Evolutionary conservation across 2,888 invertebrate species (phyloP), one percentile per base, ranked within the genome.

Genomic region (Pardosa pseudoannulata): DNA sequence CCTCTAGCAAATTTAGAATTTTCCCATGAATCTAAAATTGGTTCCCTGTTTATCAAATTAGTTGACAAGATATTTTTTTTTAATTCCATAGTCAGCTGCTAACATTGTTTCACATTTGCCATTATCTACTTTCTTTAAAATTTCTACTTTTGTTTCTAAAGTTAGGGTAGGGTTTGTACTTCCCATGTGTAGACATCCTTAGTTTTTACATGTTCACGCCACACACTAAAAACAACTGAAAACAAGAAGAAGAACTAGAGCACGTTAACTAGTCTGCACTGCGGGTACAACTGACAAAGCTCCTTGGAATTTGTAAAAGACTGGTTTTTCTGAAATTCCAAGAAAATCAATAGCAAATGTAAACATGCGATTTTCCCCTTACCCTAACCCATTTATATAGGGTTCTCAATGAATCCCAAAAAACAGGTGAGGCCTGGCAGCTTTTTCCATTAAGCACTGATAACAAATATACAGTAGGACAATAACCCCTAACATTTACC

Each of bases 231-330:
- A n/a, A n/a, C n/a, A n/a, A n/a, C n/a, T n/a, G n/a, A n/a, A n/a
- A n/a, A n/a, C n/a, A n/a, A 28, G 64, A 64, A 64, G 5, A 0
- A 64, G 27, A 64, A 64, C 64, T 64, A 64, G 64, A 64, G 64
- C 7, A 64, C 16, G 16, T 64, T 28, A 64, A 28, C 1, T 64
- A 27, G 27, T 36, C 36, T 36, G 36, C 11, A 19, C 7, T 64
- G 9, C 64, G 27, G 27, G 64, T 16, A 5, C 16, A 64, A 64
- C 64, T 64, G 64, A 29, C 3, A 28, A 23, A 29, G 28, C 64
- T 64, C 31, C 28, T 28, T 64, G 19, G 9, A 50, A 6, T 50
- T 16, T 16, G n/a, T 6, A 19, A 19, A n/a, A 50, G 19, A 50
- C 36, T 36, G 36, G 5, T 46, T 46, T 46, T 46, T 46, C 41